Evolutionary conservation across 1,140 invertebrate species (phyloP).

Genomic region (Drosophila nikananu): DNA sequence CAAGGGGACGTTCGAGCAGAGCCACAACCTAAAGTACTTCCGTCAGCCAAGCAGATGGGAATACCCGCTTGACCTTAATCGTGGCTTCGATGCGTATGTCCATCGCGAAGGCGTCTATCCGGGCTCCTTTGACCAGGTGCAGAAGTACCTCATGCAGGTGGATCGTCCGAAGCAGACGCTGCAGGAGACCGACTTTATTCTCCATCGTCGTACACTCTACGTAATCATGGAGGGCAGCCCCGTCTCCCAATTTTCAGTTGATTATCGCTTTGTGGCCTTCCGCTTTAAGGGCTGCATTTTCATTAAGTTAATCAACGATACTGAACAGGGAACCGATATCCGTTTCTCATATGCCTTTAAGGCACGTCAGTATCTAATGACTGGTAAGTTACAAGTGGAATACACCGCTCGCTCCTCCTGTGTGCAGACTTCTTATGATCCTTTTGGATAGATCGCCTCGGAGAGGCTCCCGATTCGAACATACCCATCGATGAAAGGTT

Average conservation of each 20-base stretch:
- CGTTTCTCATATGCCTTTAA: slow-evolving; percentile 2
- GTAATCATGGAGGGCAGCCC: background rate
- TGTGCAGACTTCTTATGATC: too few species aligned
- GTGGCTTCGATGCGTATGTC: background rate
- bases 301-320: fast-evolving
- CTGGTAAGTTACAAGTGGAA: slow-evolving; percentile 14
- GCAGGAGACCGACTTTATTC: slow-evolving; percentile 2
- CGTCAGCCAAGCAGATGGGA: background rate
- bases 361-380: slow-evolving; percentile 23
- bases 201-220: background rate
- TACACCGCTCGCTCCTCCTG: fast-evolving
- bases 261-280: slow-evolving; percentile 11
- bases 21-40: background rate
- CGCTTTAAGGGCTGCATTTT: slow-evolving; percentile 28
- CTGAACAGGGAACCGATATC: fast-evolving
- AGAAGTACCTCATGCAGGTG: slow-evolving; percentile 1
- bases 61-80: slow-evolving; percentile 6
- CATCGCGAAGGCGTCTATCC: background rate
- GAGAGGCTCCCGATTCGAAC: background rate
- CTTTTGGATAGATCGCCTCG: slow-evolving; percentile 1
- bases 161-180: background rate
- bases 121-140: background rate
- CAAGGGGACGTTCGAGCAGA: background rate
- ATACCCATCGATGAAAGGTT: slow-evolving; percentile 8
- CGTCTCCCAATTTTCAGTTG: too few species aligned